Evolutionary conservation across 2,113 vertebrate species (phyloP), one percentile per base, ranked within the genome.

Genomic region (Daubentonia madagascariensis): DNA sequence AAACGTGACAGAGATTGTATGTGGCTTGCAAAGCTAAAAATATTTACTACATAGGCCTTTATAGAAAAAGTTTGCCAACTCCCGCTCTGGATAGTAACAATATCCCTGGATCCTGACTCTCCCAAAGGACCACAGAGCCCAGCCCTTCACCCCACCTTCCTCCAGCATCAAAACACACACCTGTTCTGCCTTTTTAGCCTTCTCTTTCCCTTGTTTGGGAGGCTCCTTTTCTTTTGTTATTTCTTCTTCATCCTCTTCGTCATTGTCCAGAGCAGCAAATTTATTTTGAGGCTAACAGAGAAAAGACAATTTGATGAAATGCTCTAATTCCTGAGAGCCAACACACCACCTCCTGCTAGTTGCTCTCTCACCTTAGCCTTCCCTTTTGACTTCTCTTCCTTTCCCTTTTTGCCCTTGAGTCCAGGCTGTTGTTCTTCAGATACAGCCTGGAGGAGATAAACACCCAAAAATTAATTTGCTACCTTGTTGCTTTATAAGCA

Each of bases 391-490:
- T 97, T 95, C 25, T 98, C 98, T 50, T 98, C 98, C 52, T 96
- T 97, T 37, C 90, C 96, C 59, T 97, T 98, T 79, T 23, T 97
- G 94, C 98, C 98, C 17, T 98, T 98, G 30, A 98, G 97, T 0
- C 98, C 96, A 35, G 93, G 98, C 37, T 85, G 98, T 16, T 94
- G 96, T 37, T 98, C 94, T 65, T 98, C 98, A 76, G 95, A 97
- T 0, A 97, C 97, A 18, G 97, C 97, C 98, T 98, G 45, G 35
- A 85, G 37, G 48, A 81, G 23, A 98, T 43, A 67, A 22, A 80
- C 50, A 76, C 20, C 81, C 37, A 81, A 25, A 54, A 57, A 50
- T 75, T 67, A 30, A 43, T 18, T 32, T 72, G n/a, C 18, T n/a
- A 28, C 5, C n/a, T 32, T 57, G 48, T 11, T 70, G 61, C 23